phyloP scores from a whole-genome alignment of 2,888 invertebrate genomes.

The Lasioglossum malachurum region DNA sequence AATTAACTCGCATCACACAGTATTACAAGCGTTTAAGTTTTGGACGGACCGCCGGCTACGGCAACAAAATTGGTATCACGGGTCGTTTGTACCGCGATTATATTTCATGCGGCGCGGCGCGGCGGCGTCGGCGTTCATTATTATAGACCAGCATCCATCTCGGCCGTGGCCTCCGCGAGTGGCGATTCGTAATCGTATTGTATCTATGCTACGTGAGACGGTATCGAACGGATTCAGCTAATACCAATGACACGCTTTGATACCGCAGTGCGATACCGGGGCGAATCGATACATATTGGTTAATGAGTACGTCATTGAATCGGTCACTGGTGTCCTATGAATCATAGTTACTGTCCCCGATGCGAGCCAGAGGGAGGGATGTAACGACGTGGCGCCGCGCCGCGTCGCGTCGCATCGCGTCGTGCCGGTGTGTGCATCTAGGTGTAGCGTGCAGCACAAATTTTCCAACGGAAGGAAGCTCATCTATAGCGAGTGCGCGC shows the following conservation, averaged over 20 bases:
- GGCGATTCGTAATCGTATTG: neutral
- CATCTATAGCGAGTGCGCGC: neutral
- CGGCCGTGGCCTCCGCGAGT: neutral
- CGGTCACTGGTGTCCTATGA: neutral
- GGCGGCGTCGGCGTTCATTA: neutral
- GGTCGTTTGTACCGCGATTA: neutral
- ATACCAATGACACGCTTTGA: constrained; percentile 4
- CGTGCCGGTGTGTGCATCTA: neutral
- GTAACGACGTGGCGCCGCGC: neutral
- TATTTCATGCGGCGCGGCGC: neutral
- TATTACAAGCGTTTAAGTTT: no score
- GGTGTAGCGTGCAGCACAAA: neutral
- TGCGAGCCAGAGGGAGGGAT: neutral
- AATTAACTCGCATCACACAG: no score
- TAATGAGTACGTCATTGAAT: constrained; percentile 10
- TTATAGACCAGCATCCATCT: neutral
- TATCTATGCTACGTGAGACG: neutral
- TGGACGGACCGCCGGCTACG: neutral
- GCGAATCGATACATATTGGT: neutral
- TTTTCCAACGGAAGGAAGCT: neutral
- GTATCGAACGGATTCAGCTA: constrained; percentile 1
- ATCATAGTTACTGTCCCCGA: neutral
- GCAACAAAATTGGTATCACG: neutral
- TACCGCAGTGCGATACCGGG: neutral
- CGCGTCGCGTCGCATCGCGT: no score